phyloP scores from a whole-genome alignment of 2,113 vertebrate species.

The Antechinus stuartii region DNA sequence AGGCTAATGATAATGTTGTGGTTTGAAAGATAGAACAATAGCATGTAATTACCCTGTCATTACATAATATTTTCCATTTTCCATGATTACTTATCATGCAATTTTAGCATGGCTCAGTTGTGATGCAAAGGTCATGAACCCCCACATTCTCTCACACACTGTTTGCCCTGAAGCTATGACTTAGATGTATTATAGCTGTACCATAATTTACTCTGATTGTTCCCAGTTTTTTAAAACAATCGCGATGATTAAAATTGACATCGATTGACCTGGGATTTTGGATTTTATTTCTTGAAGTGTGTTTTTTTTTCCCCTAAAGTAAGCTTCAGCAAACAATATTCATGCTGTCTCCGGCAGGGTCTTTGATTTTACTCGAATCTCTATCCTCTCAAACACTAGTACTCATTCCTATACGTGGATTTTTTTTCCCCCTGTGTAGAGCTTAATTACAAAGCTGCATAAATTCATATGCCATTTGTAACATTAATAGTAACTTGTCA shows the following conservation, averaged over 20 bases:
- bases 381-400: conserved; percentile 29
- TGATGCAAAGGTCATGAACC: conserved; percentile 23
- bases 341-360: neutral
- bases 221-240: conserved; percentile 51
- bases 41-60: neutral
- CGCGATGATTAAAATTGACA: conserved; percentile 23
- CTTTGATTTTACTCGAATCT: conserved; percentile 19
- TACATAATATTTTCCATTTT: conserved; percentile 46
- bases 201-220: conserved; percentile 21
- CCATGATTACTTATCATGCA: conserved; percentile 9
- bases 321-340: conserved; percentile 12
- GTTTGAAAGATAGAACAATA: conserved; percentile 66
- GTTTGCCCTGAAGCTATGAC: conserved; percentile 16
- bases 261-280: conserved; percentile 33
- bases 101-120: neutral
- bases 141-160: conserved; percentile 37
- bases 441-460: conserved; percentile 79
- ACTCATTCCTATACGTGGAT: neutral
- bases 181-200: conserved; percentile 36
- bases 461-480: conserved; percentile 77
- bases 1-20: conserved; percentile 13
- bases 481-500: conserved; percentile 76
- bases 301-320: conserved; percentile 5
- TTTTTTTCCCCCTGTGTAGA: conserved; percentile 43
- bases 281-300: neutral